Percentiles rank a stretch among this genome's conserved stretches.
Evolutionary conservation across 2,113 vertebrate genomes (phyloP).

Genomic region (Arothron firmamentum): DNA sequence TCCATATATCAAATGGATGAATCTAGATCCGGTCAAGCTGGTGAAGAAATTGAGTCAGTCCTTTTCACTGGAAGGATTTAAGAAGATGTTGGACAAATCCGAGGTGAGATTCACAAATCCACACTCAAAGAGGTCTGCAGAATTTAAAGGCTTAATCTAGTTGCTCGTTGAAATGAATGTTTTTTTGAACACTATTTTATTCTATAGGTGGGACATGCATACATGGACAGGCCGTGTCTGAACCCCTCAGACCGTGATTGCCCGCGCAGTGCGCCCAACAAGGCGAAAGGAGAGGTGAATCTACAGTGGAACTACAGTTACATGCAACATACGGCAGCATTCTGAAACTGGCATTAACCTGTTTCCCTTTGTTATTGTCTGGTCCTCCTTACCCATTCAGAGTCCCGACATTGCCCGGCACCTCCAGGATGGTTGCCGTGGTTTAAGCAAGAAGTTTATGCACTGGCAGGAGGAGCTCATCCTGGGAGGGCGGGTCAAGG

Average conservation of each 20-base stretch:
- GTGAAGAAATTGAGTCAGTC: constrained; percentile 95
- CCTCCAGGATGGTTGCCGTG: constrained; percentile 90
- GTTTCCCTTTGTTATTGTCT: constrained; percentile 7
- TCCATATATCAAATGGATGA: constrained; percentile 97
- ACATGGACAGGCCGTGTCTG: constrained; percentile 92
- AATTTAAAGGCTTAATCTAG: neutral
- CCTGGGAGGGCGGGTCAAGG: constrained; percentile 85
- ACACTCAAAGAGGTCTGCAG: constrained; percentile 2
- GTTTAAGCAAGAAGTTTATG: constrained; percentile 98
- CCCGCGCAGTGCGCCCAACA: constrained; percentile 89
- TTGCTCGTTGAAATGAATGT: neutral
- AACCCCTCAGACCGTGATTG: constrained; percentile 87
- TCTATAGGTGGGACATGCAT: constrained; percentile 86
- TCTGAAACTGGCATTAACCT: constrained; percentile 2
- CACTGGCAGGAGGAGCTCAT: constrained; percentile 98
- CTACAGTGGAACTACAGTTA: neutral
- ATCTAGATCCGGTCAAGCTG: constrained; percentile 91
- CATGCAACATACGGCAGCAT: neutral
- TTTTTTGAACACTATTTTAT: neutral
- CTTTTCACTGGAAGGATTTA: constrained; percentile 90
- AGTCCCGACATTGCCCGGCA: constrained; percentile 80
- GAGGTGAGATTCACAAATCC: constrained; percentile 76
- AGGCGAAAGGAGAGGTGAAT: constrained; percentile 73
- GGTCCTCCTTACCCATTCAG: constrained; percentile 59
- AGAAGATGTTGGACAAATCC: constrained; percentile 94